Percentiles rank a stretch among this genome's conserved stretches.
Evolutionary conservation across 2,888 invertebrate genomes (phyloP).

Genomic region (Cantharis rufa): DNA sequence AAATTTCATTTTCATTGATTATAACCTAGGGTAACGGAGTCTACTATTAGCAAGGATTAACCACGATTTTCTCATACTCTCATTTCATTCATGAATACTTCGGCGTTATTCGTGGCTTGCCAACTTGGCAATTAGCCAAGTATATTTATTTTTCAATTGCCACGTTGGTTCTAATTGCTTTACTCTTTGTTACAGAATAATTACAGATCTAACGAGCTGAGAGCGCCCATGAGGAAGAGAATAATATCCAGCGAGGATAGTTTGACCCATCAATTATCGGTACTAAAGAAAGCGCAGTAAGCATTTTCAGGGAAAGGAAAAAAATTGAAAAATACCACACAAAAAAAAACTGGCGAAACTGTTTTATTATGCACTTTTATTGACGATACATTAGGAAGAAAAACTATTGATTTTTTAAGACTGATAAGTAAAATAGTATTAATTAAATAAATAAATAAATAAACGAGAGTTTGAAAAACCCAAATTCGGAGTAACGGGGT

Average conservation of each 20-base stretch:
- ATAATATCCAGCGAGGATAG: slow-evolving; percentile 68
- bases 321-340: not conserved
- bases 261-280: slow-evolving; percentile 66
- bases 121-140: slow-evolving; percentile 32
- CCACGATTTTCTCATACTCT: slow-evolving; percentile 41
- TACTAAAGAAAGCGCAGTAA: slow-evolving; percentile 68
- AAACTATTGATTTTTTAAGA: slow-evolving; percentile 30
- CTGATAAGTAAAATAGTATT: slow-evolving; percentile 37
- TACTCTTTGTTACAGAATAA: slow-evolving; percentile 47
- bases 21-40: slow-evolving; percentile 5
- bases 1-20: slow-evolving; percentile 23
- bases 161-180: not conserved
- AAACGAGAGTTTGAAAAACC: slow-evolving; percentile 3
- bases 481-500: slow-evolving; percentile 31
- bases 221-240: slow-evolving; percentile 64
- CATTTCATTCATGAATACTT: slow-evolving; percentile 35
- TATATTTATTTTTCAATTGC: slow-evolving; percentile 18
- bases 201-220: slow-evolving; percentile 41
- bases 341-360: slow-evolving; percentile 1
- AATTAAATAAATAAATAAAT: slow-evolving; percentile 23
- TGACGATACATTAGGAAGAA: not conserved
- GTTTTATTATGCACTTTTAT: not conserved
- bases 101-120: slow-evolving; percentile 25
- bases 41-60: slow-evolving; percentile 11
- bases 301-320: slow-evolving; percentile 17